Conservation (phyloP, 1,140 invertebrate species). For the Neelides sp. region DNA sequence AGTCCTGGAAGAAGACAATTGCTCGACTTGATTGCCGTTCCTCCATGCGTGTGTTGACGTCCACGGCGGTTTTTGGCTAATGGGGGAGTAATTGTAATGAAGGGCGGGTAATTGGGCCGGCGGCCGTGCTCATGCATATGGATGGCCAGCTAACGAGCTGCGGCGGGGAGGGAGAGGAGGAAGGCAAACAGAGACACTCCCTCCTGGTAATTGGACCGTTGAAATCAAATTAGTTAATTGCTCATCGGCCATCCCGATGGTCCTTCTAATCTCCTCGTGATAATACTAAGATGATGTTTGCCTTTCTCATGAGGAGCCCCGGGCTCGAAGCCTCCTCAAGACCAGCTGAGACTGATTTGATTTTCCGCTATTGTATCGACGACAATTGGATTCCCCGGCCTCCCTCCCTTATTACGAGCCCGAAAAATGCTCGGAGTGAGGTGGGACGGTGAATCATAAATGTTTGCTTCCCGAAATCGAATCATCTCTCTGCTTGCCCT, state of each 20-base stretch:
- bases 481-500: conserved; percentile 11
- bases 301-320: conserved; percentile 25
- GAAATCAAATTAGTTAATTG: conserved; percentile 34
- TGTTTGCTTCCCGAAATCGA: conserved; percentile 18
- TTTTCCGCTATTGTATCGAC: conserved; percentile 24
- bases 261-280: conserved; percentile 32
- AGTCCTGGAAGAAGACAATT: background rate
- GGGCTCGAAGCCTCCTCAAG: conserved; percentile 4
- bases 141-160: background rate
- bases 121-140: background rate
- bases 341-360: conserved; percentile 19
- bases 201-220: conserved; percentile 32
- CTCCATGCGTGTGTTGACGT: background rate
- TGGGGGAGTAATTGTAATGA: background rate
- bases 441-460: conserved; percentile 19
- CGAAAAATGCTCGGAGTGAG: no score
- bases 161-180: background rate
- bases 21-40: background rate
- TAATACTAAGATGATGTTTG: conserved; percentile 34
- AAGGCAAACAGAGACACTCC: no score
- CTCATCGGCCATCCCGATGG: conserved; percentile 32
- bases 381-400: conserved; percentile 21
- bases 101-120: background rate
- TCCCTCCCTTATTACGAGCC: conserved; percentile 8
- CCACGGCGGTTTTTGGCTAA: background rate